Evolutionary conservation across 1,140 invertebrate species (phyloP).

Genomic region (Macrosteles quadrilineatus): DNA sequence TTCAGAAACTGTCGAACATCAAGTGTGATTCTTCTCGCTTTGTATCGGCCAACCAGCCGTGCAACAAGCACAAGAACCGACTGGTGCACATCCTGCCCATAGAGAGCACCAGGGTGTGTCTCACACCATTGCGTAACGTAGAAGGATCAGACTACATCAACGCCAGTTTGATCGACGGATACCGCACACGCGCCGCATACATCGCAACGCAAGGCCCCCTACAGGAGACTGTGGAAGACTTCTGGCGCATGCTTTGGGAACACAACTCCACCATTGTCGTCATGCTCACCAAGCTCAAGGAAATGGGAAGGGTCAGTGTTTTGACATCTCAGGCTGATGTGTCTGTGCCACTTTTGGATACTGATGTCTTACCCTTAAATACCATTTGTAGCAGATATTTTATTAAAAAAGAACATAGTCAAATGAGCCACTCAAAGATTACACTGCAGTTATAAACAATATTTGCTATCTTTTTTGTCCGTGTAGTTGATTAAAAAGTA

Average conservation of each 20-base stretch:
- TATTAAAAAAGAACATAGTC: too few relatives aligned
- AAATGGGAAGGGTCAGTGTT: conserved; percentile 92
- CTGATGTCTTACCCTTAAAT: too few relatives aligned
- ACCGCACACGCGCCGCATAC: conserved; percentile 89
- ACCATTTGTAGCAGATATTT: too few relatives aligned
- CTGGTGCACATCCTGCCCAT: conserved; percentile 97
- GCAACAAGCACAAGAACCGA: conserved; percentile 96
- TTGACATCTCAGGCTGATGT: too few relatives aligned
- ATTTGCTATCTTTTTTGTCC: too few relatives aligned
- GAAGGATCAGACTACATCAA: conserved; percentile 99
- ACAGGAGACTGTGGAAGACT: conserved; percentile 94
- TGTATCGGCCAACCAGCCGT: conserved; percentile 92
- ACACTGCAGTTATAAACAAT: too few relatives aligned
- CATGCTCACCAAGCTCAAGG: conserved; percentile 97
- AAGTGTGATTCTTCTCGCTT: conserved; percentile 94
- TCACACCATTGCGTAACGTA: conserved; percentile 85
- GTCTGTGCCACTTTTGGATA: too few relatives aligned
- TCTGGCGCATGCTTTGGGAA: conserved; percentile 99
- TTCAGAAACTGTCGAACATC: conserved; percentile 86
- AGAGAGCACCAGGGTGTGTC: conserved; percentile 92
- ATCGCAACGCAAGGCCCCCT: conserved; percentile 98
- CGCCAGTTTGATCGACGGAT: conserved; percentile 96
- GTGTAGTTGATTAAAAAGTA: too few relatives aligned
- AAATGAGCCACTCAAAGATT: too few relatives aligned
- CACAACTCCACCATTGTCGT: conserved; percentile 99